Evolutionary conservation across 2,113 vertebrate genomes (phyloP).

Genomic region (Dinomys branickii): DNA sequence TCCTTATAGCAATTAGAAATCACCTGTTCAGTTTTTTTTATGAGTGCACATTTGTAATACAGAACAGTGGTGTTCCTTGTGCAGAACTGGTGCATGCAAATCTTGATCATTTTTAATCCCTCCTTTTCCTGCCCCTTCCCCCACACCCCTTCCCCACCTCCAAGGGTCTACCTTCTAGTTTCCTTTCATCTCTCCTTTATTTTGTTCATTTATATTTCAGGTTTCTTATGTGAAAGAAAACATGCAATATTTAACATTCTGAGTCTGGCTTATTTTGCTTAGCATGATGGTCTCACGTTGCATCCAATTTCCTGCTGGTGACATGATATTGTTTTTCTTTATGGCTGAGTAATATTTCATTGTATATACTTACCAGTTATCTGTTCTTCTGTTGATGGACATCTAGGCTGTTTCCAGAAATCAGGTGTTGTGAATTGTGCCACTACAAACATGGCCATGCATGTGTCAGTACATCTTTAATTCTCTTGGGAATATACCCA

Average conservation of each 20-base stretch:
- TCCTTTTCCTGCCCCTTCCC: background rate
- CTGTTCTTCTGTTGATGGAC: background rate
- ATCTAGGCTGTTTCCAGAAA: background rate
- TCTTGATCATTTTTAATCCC: background rate
- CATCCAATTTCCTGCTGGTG: background rate
- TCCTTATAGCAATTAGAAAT: background rate
- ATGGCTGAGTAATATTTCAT: background rate
- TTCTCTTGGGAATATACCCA: background rate
- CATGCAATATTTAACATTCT: background rate
- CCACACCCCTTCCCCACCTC: background rate
- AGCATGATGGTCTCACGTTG: background rate
- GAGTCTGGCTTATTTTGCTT: background rate
- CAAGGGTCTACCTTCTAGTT: background rate
- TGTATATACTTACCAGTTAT: background rate
- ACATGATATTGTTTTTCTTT: background rate
- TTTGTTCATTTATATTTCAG: background rate
- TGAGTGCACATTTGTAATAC: background rate
- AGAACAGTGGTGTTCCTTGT: background rate
- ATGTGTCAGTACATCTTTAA: background rate
- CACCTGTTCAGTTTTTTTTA: background rate
- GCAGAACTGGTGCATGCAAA: background rate
- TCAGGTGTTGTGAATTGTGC: background rate
- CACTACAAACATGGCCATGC: background rate
- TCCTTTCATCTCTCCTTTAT: background rate
- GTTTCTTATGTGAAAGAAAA: background rate